Percentiles rank a stretch among this genome's conserved stretches.
phyloP scores from a whole-genome alignment of 1,140 invertebrate species.

The Leptinotarsa texana region DNA sequence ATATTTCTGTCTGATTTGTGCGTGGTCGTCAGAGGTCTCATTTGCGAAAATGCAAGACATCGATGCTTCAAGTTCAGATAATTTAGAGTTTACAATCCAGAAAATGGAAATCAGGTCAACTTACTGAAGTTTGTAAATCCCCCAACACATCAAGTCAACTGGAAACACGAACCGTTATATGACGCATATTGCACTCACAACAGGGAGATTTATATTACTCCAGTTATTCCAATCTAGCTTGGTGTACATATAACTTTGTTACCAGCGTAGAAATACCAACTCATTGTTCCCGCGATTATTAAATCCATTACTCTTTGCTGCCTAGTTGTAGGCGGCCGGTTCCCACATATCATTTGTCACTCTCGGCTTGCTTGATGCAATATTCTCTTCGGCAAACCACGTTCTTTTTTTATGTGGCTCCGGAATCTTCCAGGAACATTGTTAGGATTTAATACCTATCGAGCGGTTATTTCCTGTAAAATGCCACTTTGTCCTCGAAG shows the following conservation, averaged over 20 bases:
- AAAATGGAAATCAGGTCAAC: background rate
- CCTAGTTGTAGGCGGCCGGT: constrained; percentile 26
- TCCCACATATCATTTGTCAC: constrained; percentile 48
- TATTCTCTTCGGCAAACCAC: constrained; percentile 16
- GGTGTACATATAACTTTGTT: constrained; percentile 26
- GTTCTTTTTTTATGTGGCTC: constrained; percentile 11
- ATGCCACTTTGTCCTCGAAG: constrained; percentile 10
- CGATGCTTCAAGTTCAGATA: no score
- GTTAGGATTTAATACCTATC: constrained; percentile 25
- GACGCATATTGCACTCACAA: constrained; percentile 17
- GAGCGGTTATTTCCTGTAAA: constrained; percentile 18
- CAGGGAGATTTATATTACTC: constrained; percentile 24
- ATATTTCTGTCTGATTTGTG: no score
- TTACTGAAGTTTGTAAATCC: background rate
- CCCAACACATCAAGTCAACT: background rate
- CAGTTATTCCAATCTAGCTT: constrained; percentile 25
- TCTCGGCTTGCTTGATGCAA: constrained; percentile 29
- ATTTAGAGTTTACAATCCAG: no score
- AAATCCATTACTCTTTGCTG: constrained; percentile 47
- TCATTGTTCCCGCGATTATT: constrained; percentile 47
- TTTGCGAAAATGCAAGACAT: no score
- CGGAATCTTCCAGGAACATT: constrained; percentile 16
- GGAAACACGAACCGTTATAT: constrained; percentile 9
- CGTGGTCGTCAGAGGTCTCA: no score
- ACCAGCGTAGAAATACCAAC: constrained; percentile 30